Conservation (phyloP, 1,140 invertebrate species). For the Agraylea sexmaculata region DNA sequence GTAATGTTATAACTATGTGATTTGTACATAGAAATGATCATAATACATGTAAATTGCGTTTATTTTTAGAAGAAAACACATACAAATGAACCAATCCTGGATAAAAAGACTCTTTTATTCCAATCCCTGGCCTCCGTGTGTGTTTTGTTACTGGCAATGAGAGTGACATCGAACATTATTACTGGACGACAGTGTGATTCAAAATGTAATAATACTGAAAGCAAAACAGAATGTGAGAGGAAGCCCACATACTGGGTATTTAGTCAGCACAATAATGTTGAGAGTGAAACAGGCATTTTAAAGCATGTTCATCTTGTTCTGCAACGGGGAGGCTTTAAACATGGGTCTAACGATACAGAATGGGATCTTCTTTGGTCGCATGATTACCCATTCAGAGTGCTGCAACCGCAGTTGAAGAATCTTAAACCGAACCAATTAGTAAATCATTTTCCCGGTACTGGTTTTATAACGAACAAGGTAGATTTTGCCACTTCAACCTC, state of each 20-base stretch:
- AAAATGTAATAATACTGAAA: too few species aligned
- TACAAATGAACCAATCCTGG: too few species aligned
- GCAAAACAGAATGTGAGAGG: too few species aligned
- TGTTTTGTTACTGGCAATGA: too few species aligned
- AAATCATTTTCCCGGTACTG: constrained; percentile 92
- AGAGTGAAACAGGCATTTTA: constrained; percentile 49
- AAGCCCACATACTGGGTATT: constrained; percentile 41
- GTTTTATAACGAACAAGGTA: constrained; percentile 91
- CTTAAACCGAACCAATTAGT: constrained; percentile 68
- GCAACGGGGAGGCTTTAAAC: constrained; percentile 56
- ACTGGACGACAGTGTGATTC: too few species aligned
- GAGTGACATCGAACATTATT: too few species aligned
- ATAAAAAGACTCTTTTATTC: too few species aligned
- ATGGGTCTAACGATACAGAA: constrained; percentile 44
- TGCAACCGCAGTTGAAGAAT: constrained; percentile 43
- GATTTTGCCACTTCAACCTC: constrained; percentile 69
- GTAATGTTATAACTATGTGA: too few species aligned
- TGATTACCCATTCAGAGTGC: constrained; percentile 73
- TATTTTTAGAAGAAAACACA: too few species aligned
- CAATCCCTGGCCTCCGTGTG: too few species aligned
- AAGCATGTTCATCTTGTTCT: constrained; percentile 69
- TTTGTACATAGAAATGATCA: too few species aligned
- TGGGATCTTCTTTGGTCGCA: constrained; percentile 91
- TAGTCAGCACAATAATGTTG: constrained; percentile 36
- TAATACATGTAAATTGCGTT: too few species aligned